Percentiles rank a stretch among this genome's conserved stretches.
Conservation (phyloP, 2,888 invertebrate genomes). For the Dicyrtomina minuta region DNA sequence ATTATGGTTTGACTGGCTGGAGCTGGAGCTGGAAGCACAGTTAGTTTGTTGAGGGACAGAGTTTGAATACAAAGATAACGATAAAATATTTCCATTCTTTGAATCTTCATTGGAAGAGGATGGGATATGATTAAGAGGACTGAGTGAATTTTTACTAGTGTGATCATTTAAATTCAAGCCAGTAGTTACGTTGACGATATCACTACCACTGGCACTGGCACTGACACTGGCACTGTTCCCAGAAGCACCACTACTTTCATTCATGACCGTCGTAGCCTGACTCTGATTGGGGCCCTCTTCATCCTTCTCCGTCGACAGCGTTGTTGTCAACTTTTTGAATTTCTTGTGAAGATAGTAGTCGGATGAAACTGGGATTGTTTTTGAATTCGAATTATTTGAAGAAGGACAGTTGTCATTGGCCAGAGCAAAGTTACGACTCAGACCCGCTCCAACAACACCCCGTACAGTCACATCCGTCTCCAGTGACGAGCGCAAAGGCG, state of each 20-base stretch:
- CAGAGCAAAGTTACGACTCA: neutral
- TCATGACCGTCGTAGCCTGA: conserved; percentile 4
- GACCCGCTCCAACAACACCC: neutral
- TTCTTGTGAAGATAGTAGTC: conserved; percentile 82
- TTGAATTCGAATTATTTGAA: no score
- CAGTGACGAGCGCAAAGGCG: neutral
- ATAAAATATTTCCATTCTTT: no score
- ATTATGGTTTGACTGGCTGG: conserved; percentile 5
- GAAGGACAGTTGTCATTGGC: neutral
- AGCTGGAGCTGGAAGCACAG: conserved; percentile 8
- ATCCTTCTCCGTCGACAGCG: conserved; percentile 48
- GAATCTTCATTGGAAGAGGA: no score
- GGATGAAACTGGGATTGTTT: conserved; percentile 15
- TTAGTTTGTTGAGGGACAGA: neutral
- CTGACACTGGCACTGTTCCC: neutral
- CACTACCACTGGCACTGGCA: conserved; percentile 6
- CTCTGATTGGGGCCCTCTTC: conserved; percentile 5
- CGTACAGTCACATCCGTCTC: neutral
- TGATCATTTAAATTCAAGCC: no score
- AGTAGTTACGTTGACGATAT: conserved; percentile 4
- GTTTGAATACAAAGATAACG: no score
- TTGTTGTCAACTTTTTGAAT: conserved; percentile 82
- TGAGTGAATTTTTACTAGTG: no score
- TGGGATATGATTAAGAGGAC: no score
- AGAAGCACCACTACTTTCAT: neutral